A percentile compares a stretch with the other conserved stretches of the same genome.
These are phyloP conservation scores for Ceratitis capitata DNA, from an alignment of 1,140 invertebrate species.

Conservation along the genomic window DNA sequence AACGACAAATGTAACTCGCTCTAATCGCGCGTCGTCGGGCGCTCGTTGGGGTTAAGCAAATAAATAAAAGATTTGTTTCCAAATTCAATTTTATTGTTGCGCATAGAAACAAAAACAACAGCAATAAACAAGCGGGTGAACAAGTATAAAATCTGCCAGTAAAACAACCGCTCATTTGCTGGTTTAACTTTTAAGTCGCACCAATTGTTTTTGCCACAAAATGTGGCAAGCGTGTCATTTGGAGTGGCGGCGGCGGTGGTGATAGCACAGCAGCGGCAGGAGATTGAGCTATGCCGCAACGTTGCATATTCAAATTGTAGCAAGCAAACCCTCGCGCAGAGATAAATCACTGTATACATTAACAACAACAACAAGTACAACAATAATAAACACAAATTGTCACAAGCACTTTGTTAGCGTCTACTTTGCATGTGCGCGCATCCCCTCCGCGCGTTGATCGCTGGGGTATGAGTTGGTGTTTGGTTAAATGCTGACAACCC, in stretches of 20 bases:
- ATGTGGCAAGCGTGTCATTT: slow-evolving; percentile 5
- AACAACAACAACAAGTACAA: neutral
- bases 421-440: neutral
- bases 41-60: slow-evolving; percentile 21
- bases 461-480: neutral
- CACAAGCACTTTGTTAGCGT: neutral
- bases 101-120: slow-evolving; percentile 22
- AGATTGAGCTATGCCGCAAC: no score
- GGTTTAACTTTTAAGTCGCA: neutral
- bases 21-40: neutral
- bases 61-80: slow-evolving; percentile 28
- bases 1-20: neutral
- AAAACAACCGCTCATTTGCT: slow-evolving; percentile 23
- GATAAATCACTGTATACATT: neutral
- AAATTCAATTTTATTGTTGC: slow-evolving; percentile 32
- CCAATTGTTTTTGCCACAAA: neutral
- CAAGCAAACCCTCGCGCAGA: slow-evolving; percentile 16
- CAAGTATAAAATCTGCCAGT: neutral
- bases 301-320: slow-evolving; percentile 23
- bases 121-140: neutral
- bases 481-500: neutral
- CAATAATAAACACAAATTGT: neutral
- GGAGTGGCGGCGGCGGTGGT: no score
- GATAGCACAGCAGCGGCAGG: no score
- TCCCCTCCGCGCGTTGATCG: no score